These are phyloP conservation scores for Cephus rjabovi DNA, from an alignment of 2,888 invertebrate genomes.

Conservation along the genomic window DNA sequence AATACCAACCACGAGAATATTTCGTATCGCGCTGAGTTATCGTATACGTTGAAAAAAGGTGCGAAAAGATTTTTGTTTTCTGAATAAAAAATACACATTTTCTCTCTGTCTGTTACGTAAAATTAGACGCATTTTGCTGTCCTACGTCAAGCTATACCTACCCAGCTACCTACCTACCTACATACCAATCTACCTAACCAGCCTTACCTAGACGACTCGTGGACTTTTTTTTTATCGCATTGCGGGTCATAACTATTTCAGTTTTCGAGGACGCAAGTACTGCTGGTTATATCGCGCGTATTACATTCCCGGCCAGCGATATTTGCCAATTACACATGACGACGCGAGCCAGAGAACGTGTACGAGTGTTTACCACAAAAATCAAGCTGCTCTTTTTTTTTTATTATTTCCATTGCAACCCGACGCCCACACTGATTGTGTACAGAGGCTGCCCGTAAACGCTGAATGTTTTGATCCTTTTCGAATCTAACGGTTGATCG, in stretches of 20 bases:
- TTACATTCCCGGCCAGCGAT: constrained; percentile 25
- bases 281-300: not conserved
- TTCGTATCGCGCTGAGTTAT: not conserved
- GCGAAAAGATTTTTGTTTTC: not conserved
- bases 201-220: not conserved
- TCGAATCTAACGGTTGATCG: not conserved
- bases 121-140: not conserved
- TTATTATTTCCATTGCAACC: constrained; percentile 6
- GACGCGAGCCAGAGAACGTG: constrained; percentile 15
- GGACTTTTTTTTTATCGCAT: constrained; percentile 26
- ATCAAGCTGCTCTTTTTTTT: not conserved
- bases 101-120: not conserved
- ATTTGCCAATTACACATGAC: constrained; percentile 41
- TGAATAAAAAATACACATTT: not conserved
- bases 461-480: not conserved
- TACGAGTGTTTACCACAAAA: not conserved
- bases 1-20: not conserved
- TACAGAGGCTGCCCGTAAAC: not conserved
- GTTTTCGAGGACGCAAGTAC: constrained; percentile 41
- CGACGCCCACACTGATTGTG: not conserved
- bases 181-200: not conserved
- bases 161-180: not conserved
- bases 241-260: constrained; percentile 46
- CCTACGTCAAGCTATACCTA: not conserved
- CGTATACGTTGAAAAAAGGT: not conserved